phyloP scores from a whole-genome alignment of 2,113 vertebrate genomes.

The Bos javanicus region DNA sequence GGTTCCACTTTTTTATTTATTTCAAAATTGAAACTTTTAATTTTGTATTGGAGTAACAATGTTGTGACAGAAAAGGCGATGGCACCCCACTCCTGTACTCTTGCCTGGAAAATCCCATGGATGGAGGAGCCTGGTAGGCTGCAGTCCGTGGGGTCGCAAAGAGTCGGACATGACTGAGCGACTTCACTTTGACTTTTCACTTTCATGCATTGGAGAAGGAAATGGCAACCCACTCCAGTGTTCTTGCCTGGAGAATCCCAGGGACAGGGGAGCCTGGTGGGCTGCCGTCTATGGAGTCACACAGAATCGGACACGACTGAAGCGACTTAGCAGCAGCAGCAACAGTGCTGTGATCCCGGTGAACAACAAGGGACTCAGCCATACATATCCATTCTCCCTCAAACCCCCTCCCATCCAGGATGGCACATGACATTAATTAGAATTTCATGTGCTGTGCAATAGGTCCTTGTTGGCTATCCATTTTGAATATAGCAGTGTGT shows the following conservation, averaged over 20 bases:
- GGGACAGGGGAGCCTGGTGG: too few species aligned
- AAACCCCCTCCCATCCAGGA: background rate
- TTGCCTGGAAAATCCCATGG: too few species aligned
- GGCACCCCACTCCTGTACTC: too few species aligned
- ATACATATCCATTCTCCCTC: background rate
- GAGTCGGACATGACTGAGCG: accelerated
- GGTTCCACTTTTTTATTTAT: background rate
- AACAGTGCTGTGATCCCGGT: background rate
- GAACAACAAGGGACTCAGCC: background rate
- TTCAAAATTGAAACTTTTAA: background rate
- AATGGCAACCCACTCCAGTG: too few species aligned
- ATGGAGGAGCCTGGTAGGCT: too few species aligned
- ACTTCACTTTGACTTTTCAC: too few species aligned
- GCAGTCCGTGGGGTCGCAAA: too few species aligned
- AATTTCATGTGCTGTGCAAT: background rate
- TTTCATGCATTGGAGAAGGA: too few species aligned
- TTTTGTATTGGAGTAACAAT: background rate
- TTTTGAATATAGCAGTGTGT: background rate
- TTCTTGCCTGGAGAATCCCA: too few species aligned
- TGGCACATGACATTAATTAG: background rate
- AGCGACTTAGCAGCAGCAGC: too few species aligned
- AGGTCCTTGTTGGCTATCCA: background rate
- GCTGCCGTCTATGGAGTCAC: too few species aligned
- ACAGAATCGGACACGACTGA: too few species aligned
- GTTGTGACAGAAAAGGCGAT: background rate